Evolutionary conservation across 64 coral and sea anemone species (phyloP).

Genomic region (Montipora capricornis): DNA sequence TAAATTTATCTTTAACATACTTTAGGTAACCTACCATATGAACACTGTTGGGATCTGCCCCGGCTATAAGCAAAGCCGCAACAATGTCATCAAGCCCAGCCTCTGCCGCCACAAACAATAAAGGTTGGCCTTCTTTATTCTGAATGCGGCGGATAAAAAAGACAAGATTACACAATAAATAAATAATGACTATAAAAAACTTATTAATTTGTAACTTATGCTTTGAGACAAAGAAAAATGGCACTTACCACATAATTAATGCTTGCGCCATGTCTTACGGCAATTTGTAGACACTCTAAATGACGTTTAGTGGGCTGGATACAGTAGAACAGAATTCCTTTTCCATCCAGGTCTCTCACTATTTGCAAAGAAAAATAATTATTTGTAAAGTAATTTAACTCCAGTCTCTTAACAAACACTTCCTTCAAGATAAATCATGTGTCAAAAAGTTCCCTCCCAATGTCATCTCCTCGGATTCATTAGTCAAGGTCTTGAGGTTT

Average conservation of each 20-base stretch:
- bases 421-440: too few species aligned
- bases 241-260: constrained; percentile 91
- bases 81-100: constrained; percentile 81
- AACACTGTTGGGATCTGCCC: constrained; percentile 83
- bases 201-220: too few species aligned
- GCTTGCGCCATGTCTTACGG: constrained; percentile 88
- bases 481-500: too few species aligned
- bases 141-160: too few species aligned
- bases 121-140: constrained; percentile 92
- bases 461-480: too few species aligned
- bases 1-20: too few species aligned
- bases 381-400: neutral
- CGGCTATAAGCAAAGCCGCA: constrained; percentile 72
- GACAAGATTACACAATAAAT: neutral
- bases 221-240: neutral
- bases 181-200: too few species aligned
- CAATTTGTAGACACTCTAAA: constrained; percentile 81
- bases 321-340: constrained; percentile 98
- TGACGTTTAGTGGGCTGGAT: constrained; percentile 94
- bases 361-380: neutral
- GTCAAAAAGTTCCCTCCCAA: too few species aligned
- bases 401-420: too few species aligned
- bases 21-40: constrained; percentile 48
- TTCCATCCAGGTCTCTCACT: constrained; percentile 91
- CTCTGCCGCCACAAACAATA: constrained; percentile 83